Evolutionary conservation across 2,797 vertebrate genomes (phyloP).

Genomic region (Dicrostonyx torquatus): DNA sequence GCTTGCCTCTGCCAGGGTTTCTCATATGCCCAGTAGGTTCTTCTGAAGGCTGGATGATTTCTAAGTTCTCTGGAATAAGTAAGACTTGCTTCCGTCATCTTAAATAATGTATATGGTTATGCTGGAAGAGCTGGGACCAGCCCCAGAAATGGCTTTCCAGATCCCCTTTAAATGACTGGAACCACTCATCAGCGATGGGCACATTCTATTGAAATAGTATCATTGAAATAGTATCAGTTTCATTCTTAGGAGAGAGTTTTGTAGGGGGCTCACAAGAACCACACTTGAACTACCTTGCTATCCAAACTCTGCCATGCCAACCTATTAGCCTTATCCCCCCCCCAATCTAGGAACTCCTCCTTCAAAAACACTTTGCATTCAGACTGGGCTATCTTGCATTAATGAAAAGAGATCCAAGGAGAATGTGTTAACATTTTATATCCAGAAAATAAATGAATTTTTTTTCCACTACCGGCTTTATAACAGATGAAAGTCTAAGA

Average conservation of each 20-base stretch:
- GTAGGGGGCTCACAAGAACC: not conserved
- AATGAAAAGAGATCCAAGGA: not conserved
- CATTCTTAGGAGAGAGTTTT: not conserved
- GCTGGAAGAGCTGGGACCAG: not conserved
- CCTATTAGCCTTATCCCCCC: not conserved
- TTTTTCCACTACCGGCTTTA: slow-evolving; percentile 1
- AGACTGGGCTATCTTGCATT: not conserved
- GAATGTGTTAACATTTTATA: not conserved
- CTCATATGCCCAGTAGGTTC: not conserved
- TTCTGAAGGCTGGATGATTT: not conserved
- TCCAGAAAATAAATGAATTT: not conserved
- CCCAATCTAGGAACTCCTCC: not conserved
- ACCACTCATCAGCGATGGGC: not conserved
- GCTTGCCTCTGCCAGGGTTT: not conserved
- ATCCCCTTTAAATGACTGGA: not conserved
- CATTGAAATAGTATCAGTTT: not conserved
- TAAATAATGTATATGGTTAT: not conserved
- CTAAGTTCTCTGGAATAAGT: not conserved
- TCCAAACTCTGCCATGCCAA: not conserved
- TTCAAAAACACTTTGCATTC: not conserved
- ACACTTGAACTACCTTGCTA: too few species aligned
- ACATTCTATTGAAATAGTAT: not conserved
- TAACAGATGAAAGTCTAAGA: not conserved
- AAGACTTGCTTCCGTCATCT: not conserved
- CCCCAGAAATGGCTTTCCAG: not conserved